Evolutionary conservation across 1,140 invertebrate genomes (phyloP), one percentile per base, ranked within the genome.

Genomic region (Hylyphantes graminicola): DNA sequence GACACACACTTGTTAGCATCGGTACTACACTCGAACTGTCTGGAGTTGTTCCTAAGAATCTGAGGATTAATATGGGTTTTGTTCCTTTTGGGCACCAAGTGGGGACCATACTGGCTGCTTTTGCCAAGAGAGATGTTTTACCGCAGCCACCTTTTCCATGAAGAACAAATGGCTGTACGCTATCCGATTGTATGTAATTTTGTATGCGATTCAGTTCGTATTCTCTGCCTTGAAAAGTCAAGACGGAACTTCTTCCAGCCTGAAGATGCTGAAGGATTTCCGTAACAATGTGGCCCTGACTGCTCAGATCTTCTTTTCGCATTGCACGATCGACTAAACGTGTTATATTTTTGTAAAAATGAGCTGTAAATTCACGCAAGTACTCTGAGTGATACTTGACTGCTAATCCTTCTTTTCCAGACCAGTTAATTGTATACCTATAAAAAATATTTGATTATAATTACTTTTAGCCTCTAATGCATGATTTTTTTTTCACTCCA

Each of bases 261-360:
- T 99, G 97, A 11, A 98, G 92, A 92, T 99, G 97, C 89, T 99
- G 97, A 35, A 99, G 91, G 63, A 98, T 96, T 90, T 99, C 97
- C 1, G 96, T 97, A 87, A 97, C 95, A 87, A 97, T 97, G 90
- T 96, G 95, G 17, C 96, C 96, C 89, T 97, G 95, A 13, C 96
- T 94, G 85, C 95, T 97, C 76, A 94, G 96, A 90, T 97, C 96
- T 90, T 98, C 96, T 90, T 97, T 97, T 85, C 96, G 92, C 96
- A 98, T 97, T 3, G 96, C 96, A 88, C 96, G 92, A 88, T 97
- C 96, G 5, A 97, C 95, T 6, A 97, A 92, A 87, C 97, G 96
- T 0, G 96, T 93, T 80, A 99, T 97, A 85, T 96, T 96, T 87
- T 94, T 94, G 89, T 98, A 98, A 91, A 98, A 99, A 89, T 98